Evolutionary conservation across 1,140 invertebrate genomes (phyloP).

Genomic region (Drosophila bocki): DNA sequence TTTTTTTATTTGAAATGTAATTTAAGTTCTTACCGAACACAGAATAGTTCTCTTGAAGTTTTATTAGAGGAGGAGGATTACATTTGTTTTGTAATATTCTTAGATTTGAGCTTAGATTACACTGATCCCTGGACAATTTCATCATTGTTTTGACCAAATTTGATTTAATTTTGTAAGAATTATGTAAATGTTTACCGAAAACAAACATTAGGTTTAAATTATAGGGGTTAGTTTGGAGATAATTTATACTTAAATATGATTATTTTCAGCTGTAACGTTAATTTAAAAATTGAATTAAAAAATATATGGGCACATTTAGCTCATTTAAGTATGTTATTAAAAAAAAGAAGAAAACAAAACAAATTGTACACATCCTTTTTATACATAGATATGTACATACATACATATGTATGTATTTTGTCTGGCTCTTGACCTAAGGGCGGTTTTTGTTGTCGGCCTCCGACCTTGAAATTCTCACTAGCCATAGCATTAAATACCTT

Average conservation of each 20-base stretch:
- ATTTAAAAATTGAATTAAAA: neutral
- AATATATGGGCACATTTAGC: neutral
- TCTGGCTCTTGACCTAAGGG: constrained; percentile 3
- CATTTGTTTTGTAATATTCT: neutral
- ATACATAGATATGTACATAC: no score
- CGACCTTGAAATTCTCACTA: constrained; percentile 3
- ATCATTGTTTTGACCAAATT: neutral
- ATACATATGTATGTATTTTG: neutral
- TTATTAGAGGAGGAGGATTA: neutral
- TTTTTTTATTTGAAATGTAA: neutral
- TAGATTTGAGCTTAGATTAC: neutral
- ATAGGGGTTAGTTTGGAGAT: neutral
- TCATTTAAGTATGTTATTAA: neutral
- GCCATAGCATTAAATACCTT: neutral
- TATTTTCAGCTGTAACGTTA: neutral
- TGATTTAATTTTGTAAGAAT: fast-evolving
- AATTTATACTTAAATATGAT: neutral
- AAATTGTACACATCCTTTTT: neutral
- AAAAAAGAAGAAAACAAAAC: neutral
- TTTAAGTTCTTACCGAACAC: neutral
- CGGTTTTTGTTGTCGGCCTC: neutral
- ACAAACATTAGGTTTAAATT: neutral
- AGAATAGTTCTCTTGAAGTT: neutral
- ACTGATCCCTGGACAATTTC: neutral
- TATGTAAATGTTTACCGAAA: neutral